Percentiles rank a stretch among this genome's conserved stretches.
Evolutionary conservation across 1,140 invertebrate genomes (phyloP).

Genomic region (Bathynomus jamesi): DNA sequence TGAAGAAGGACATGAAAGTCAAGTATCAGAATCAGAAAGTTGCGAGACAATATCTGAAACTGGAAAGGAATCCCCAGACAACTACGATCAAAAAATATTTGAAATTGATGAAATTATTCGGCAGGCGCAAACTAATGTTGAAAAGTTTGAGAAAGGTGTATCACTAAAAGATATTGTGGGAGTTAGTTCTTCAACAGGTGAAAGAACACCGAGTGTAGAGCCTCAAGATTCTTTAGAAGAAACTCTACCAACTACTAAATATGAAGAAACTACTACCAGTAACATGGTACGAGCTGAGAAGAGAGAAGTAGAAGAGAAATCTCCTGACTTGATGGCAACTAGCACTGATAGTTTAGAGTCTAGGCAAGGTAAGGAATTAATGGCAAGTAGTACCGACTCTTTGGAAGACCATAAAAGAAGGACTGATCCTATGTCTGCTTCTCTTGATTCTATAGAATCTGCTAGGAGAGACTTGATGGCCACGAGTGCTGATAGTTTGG

Average conservation of each 20-base stretch:
- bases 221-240: slow-evolving; percentile 35
- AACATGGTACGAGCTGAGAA: background rate
- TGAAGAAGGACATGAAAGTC: slow-evolving; percentile 57
- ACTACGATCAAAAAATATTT: slow-evolving; percentile 62
- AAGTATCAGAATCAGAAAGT: slow-evolving; percentile 57
- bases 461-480: slow-evolving; percentile 29
- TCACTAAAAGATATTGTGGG: slow-evolving; percentile 42
- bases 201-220: slow-evolving; percentile 31
- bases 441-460: slow-evolving; percentile 41
- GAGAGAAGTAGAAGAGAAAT: background rate
- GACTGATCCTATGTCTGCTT: slow-evolving; percentile 39
- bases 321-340: slow-evolving; percentile 52
- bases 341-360: slow-evolving; percentile 58
- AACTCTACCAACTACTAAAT: background rate
- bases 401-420: slow-evolving; percentile 45
- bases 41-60: slow-evolving; percentile 55
- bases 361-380: slow-evolving; percentile 18
- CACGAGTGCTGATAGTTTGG: slow-evolving; percentile 36
- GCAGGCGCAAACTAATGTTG: slow-evolving; percentile 60
- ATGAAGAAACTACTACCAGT: background rate
- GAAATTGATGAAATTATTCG: slow-evolving; percentile 66
- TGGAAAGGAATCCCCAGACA: slow-evolving; percentile 48
- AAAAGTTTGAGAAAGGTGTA: slow-evolving; percentile 48
- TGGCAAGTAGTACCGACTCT: slow-evolving; percentile 46
- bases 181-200: slow-evolving; percentile 37